A percentile compares a stretch with the other conserved stretches of the same genome.
Conservation (phyloP, 2,888 invertebrate species). For the Pristionchus mayeri region DNA sequence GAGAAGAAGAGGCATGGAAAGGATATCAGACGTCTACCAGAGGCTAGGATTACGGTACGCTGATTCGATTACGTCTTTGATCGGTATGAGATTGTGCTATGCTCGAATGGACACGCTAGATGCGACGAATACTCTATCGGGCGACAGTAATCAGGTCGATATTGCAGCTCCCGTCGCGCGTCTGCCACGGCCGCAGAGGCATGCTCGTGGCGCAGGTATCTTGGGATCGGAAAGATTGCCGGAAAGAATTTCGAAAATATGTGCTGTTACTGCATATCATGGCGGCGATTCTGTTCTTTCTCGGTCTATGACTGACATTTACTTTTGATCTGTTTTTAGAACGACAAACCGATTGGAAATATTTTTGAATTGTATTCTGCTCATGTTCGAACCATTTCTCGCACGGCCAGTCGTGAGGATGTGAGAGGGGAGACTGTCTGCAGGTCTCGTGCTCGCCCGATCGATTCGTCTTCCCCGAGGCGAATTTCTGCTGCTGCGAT, state of each 20-base stretch:
- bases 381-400: too few species aligned
- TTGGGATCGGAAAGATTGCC: too few species aligned
- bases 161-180: slow-evolving; percentile 15
- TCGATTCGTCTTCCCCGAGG: slow-evolving; percentile 38
- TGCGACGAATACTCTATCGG: neutral
- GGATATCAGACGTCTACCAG: neutral
- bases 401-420: too few species aligned
- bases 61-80: too few species aligned
- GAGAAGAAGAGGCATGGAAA: neutral
- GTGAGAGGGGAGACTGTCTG: too few species aligned
- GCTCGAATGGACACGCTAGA: neutral
- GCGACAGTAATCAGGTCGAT: neutral
- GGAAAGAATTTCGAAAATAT: too few species aligned
- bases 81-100: neutral
- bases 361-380: too few species aligned
- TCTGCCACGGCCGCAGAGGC: slow-evolving; percentile 11
- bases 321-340: neutral
- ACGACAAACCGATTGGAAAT: too few species aligned
- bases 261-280: too few species aligned
- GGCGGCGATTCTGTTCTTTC: neutral
- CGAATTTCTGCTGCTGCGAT: slow-evolving; percentile 41
- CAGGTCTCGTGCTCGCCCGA: slow-evolving; percentile 33
- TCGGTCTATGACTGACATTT: neutral
- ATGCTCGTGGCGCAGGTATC: slow-evolving; percentile 45
- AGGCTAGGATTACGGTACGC: slow-evolving; percentile 20